A percentile compares a stretch with the other conserved stretches of the same genome.
Evolutionary conservation across 1,140 invertebrate species (phyloP).

Genomic region (Mactra quadrangularis): DNA sequence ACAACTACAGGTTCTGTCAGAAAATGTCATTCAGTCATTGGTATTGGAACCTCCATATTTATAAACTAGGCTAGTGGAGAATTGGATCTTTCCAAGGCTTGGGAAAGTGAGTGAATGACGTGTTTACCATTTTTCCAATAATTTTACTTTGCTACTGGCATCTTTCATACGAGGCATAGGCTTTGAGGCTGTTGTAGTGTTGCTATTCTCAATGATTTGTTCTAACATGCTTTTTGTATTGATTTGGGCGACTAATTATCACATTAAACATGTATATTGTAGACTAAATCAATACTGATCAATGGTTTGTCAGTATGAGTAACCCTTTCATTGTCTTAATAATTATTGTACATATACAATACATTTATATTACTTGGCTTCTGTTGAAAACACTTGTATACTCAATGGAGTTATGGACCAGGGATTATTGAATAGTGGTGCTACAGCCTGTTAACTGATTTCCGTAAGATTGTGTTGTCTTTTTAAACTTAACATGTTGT

Average conservation of each 20-base stretch:
- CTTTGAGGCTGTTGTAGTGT: slow-evolving; percentile 17
- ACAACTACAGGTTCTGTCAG: slow-evolving; percentile 9
- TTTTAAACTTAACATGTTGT: no score
- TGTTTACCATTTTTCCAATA: slow-evolving; percentile 37
- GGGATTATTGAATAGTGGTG: no score
- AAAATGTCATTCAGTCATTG: slow-evolving; percentile 19
- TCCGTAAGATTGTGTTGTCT: no score
- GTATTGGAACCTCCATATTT: slow-evolving; percentile 11
- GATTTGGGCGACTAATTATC: slow-evolving; percentile 31
- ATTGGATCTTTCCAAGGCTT: slow-evolving; percentile 15
- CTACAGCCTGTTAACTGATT: no score
- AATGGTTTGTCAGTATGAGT: slow-evolving; percentile 19
- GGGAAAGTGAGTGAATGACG: not conserved
- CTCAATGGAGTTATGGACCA: no score
- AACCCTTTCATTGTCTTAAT: slow-evolving; percentile 10
- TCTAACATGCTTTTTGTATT: slow-evolving; percentile 43
- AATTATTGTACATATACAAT: no score
- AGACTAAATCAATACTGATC: slow-evolving; percentile 42
- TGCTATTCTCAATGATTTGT: not conserved
- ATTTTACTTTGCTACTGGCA: slow-evolving; percentile 10
- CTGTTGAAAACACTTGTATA: no score
- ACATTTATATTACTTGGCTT: no score
- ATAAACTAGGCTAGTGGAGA: slow-evolving; percentile 28
- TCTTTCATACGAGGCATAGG: slow-evolving; percentile 15
- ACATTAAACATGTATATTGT: slow-evolving; percentile 43